Evolutionary conservation across 2,113 vertebrate species (phyloP).

Genomic region (Spermophilus dauricus): DNA sequence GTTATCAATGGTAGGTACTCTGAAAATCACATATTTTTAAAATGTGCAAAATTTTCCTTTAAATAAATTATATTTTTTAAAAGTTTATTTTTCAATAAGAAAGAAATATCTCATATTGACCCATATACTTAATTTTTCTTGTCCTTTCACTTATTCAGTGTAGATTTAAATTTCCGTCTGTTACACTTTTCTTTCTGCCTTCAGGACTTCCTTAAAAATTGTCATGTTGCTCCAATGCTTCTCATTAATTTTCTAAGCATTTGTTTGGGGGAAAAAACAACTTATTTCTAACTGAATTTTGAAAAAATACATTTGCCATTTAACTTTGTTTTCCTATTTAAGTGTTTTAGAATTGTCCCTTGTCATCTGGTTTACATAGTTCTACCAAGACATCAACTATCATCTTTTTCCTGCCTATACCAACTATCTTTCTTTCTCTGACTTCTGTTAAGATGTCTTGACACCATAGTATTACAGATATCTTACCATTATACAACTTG

Average conservation of each 20-base stretch:
- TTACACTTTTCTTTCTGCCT: neutral
- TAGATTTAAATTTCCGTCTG: neutral
- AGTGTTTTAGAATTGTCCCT: neutral
- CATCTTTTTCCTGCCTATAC: neutral
- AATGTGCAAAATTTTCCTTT: neutral
- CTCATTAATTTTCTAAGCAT: neutral
- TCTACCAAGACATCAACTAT: neutral
- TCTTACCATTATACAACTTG: neutral
- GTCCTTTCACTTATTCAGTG: neutral
- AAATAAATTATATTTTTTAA: neutral
- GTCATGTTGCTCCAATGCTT: neutral
- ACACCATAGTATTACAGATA: neutral
- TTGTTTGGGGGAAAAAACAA: neutral
- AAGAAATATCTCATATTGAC: neutral
- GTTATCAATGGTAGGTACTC: neutral
- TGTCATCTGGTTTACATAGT: neutral
- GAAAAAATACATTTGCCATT: neutral
- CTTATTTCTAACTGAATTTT: neutral
- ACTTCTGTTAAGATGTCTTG: neutral
- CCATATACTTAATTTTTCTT: neutral
- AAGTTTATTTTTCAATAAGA: neutral
- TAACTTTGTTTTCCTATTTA: neutral
- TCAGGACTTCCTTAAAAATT: neutral
- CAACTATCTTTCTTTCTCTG: neutral
- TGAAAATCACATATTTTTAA: neutral